Conservation (phyloP, 2,888 invertebrate genomes). For the Lasioglossum marginatum region DNA sequence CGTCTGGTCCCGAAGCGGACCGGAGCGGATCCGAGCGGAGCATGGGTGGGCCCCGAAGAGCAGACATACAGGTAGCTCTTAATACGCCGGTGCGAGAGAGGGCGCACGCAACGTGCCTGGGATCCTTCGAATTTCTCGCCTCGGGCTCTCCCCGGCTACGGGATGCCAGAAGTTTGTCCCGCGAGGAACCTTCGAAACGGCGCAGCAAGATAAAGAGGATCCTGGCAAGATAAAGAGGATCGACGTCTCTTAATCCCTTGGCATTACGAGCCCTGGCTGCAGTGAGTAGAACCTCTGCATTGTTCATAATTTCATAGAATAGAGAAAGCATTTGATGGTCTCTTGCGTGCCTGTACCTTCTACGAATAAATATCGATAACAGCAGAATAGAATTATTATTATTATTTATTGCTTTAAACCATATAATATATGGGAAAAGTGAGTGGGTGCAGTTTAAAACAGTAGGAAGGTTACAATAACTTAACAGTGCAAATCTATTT, state of each 20-base stretch:
- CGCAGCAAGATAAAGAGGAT: not conserved
- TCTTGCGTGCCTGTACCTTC: not conserved
- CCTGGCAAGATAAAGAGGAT: not conserved
- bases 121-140: conserved; percentile 69
- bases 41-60: conserved; percentile 71
- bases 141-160: conserved; percentile 43
- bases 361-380: too few relatives aligned
- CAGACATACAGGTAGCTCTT: conserved; percentile 68
- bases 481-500: too few relatives aligned
- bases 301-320: not conserved
- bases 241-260: not conserved
- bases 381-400: too few relatives aligned
- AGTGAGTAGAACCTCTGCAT: not conserved
- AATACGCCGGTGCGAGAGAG: conserved; percentile 54
- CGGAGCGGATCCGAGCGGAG: conserved; percentile 19
- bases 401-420: too few relatives aligned
- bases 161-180: conserved; percentile 58
- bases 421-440: too few relatives aligned
- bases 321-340: not conserved
- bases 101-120: conserved; percentile 64
- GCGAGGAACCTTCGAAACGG: conserved; percentile 32
- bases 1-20: conserved; percentile 17
- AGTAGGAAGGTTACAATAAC: too few relatives aligned
- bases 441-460: too few relatives aligned
- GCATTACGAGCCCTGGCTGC: not conserved